Percentiles rank a stretch among this genome's conserved stretches.
Evolutionary conservation across 2,888 invertebrate genomes (phyloP).

Genomic region (Drosophila nr. perissopoda): DNA sequence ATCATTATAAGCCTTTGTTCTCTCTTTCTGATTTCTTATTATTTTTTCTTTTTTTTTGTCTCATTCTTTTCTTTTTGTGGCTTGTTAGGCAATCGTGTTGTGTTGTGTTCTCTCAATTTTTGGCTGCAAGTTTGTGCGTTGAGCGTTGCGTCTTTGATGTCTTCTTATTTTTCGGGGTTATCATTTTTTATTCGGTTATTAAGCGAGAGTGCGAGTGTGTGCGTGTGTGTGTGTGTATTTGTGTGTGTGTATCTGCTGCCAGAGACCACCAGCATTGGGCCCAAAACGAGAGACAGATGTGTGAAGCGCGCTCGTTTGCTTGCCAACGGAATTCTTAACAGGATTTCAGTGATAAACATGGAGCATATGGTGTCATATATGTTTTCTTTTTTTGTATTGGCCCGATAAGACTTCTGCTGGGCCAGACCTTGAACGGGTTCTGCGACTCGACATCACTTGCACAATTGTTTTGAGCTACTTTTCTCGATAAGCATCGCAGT

Average conservation of each 20-base stretch:
- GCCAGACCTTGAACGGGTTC: slow-evolving; percentile 21
- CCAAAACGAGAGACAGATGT: slow-evolving; percentile 64
- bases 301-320: slow-evolving; percentile 65
- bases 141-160: slow-evolving; percentile 72
- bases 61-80: slow-evolving; percentile 46
- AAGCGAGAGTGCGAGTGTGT: slow-evolving; percentile 51
- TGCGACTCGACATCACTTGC: slow-evolving; percentile 26
- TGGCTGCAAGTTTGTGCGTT: slow-evolving; percentile 46
- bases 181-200: slow-evolving; percentile 80
- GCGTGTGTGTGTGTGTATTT: not conserved
- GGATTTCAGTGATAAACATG: slow-evolving; percentile 58
- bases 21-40: slow-evolving; percentile 16
- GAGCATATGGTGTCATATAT: slow-evolving; percentile 61
- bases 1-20: slow-evolving; percentile 72
- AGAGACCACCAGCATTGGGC: slow-evolving; percentile 55
- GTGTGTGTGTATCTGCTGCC: not conserved
- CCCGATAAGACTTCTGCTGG: slow-evolving; percentile 6
- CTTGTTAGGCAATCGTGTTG: slow-evolving; percentile 66
- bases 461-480: slow-evolving; percentile 27
- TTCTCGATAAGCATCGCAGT: slow-evolving; percentile 49
- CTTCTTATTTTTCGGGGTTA: slow-evolving; percentile 78
- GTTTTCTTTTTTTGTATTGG: not conserved
- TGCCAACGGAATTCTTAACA: slow-evolving; percentile 44
- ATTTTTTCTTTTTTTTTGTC: slow-evolving; percentile 17
- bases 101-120: slow-evolving; percentile 54